A percentile compares a stretch with the other conserved stretches of the same genome.
Evolutionary conservation across 2,888 invertebrate species (phyloP).

Genomic region (Acrobasis consociella): DNA sequence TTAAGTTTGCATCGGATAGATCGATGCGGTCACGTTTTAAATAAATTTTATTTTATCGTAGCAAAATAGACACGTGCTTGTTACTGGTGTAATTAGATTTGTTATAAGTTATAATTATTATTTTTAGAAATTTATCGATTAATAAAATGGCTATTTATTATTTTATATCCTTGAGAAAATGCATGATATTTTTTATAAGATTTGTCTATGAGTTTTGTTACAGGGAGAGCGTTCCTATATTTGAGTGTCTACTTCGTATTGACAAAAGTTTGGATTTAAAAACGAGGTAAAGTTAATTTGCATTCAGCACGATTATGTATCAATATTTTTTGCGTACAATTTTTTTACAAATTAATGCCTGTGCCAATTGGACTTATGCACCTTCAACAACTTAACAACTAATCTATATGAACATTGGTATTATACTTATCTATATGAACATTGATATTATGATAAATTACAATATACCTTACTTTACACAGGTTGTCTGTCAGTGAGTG

Average conservation of each 20-base stretch:
- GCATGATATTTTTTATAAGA: no score
- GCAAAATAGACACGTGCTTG: background rate
- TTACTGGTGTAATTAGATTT: background rate
- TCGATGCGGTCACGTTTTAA: constrained; percentile 53
- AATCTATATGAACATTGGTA: no score
- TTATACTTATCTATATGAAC: no score
- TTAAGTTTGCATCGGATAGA: constrained; percentile 50
- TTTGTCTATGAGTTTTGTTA: no score
- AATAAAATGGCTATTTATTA: no score
- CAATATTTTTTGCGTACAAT: background rate
- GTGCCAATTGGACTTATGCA: background rate
- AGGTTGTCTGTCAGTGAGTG: constrained; percentile 14
- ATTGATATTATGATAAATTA: background rate
- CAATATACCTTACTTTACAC: background rate
- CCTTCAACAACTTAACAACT: background rate
- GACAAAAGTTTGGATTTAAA: no score
- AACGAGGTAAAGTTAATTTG: no score
- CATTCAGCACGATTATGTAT: no score
- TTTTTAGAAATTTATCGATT: no score
- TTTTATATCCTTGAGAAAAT: no score
- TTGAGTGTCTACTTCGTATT: no score
- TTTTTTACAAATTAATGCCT: background rate
- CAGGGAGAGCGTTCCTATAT: no score
- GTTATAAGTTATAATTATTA: background rate
- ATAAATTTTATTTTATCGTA: constrained; percentile 44